A percentile compares a stretch with the other conserved stretches of the same genome.
Conservation (phyloP, 2,113 vertebrate species). For the Nannospalax galili region DNA sequence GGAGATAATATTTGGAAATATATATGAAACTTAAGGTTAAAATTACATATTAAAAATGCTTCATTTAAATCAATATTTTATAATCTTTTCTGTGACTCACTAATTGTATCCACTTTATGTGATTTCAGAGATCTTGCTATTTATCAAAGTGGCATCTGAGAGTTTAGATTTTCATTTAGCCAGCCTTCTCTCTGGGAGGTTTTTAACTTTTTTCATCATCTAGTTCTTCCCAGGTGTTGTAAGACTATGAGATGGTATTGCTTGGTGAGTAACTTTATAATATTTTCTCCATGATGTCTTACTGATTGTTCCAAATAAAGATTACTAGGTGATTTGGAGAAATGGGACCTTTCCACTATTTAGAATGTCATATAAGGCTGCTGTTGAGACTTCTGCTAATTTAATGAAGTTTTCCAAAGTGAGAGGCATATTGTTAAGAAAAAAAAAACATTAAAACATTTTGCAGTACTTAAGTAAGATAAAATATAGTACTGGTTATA, state of each 20-base stretch:
- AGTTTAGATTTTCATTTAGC: slow-evolving; percentile 61
- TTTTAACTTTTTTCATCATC: slow-evolving; percentile 48
- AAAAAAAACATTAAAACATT: no score
- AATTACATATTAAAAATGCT: background rate
- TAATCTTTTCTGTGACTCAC: background rate
- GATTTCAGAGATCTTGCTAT: slow-evolving; percentile 35
- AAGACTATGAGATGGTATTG: background rate
- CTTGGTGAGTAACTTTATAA: background rate
- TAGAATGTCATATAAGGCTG: background rate
- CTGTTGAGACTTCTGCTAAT: slow-evolving; percentile 28
- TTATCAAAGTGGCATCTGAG: slow-evolving; percentile 18
- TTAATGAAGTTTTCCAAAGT: slow-evolving; percentile 57
- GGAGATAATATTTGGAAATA: background rate
- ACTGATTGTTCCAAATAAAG: slow-evolving; percentile 18
- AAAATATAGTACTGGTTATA: slow-evolving; percentile 33
- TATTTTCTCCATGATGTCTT: background rate
- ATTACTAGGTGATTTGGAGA: slow-evolving; percentile 40
- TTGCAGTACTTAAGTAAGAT: slow-evolving; percentile 36
- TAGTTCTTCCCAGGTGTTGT: slow-evolving; percentile 58
- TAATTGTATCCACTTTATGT: background rate
- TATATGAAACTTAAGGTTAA: background rate
- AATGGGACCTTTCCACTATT: slow-evolving; percentile 11
- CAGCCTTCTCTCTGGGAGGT: slow-evolving; percentile 2
- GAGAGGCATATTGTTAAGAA: slow-evolving; percentile 65
- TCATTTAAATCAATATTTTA: slow-evolving; percentile 22